These are phyloP conservation scores for Dasysyrphus tricinctus DNA, from an alignment of 2,888 invertebrate genomes.

Conservation along the genomic window DNA sequence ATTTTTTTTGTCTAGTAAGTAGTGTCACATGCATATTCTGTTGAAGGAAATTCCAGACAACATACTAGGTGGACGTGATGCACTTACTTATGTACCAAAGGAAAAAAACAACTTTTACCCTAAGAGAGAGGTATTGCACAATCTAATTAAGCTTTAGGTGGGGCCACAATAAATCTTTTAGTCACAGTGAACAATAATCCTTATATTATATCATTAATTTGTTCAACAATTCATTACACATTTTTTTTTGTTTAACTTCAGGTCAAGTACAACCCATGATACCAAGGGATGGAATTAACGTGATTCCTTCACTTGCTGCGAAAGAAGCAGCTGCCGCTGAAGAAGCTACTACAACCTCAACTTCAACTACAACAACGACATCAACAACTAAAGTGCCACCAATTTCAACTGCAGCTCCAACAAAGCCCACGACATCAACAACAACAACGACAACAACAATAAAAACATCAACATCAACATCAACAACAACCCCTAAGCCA, in stretches of 20 bases:
- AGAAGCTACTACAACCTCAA: slow-evolving; percentile 14
- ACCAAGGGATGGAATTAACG: neutral
- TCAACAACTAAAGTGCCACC: slow-evolving; percentile 14
- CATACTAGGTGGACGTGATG: too few relatives aligned
- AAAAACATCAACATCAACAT: slow-evolving; percentile 77
- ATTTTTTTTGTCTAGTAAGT: too few relatives aligned
- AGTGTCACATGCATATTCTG: too few relatives aligned
- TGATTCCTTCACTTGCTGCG: neutral
- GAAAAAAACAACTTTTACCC: too few relatives aligned
- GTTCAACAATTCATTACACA: too few relatives aligned
- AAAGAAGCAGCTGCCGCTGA: neutral
- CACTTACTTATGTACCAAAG: too few relatives aligned
- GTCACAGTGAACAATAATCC: too few relatives aligned
- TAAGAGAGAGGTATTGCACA: too few relatives aligned
- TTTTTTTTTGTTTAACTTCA: neutral
- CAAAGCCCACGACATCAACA: slow-evolving; percentile 80
- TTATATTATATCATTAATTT: too few relatives aligned
- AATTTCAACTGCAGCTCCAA: slow-evolving; percentile 26
- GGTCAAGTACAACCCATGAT: slow-evolving; percentile 10
- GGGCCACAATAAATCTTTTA: too few relatives aligned
- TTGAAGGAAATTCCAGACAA: too few relatives aligned
- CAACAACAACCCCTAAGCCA: slow-evolving; percentile 78
- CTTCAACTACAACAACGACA: slow-evolving; percentile 34
- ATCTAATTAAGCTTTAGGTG: too few relatives aligned
- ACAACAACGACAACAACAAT: slow-evolving; percentile 81